Base-by-base conservation (phyloP, 2,797 vertebrate species). In the Borostomias antarcticus region DNA sequence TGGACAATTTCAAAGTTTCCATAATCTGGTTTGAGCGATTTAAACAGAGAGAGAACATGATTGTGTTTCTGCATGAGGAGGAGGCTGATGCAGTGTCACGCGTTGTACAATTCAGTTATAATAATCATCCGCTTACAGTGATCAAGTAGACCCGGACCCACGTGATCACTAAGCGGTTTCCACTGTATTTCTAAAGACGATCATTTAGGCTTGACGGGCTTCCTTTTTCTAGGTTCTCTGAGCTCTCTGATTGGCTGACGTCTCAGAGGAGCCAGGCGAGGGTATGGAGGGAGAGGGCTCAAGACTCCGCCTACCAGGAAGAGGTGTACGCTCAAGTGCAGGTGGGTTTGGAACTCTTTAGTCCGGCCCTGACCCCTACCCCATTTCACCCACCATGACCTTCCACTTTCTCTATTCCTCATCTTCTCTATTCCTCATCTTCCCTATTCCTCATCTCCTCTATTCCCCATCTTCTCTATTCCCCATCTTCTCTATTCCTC, bases 231-330 rank as follows among this genome's bases (percentile, higher is more conserved):
- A 98, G 96, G 77, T 93, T 94, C 80, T 92, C 88, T 65, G 92
- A 94, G 75, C 72, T 96, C 53, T 92, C 89, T 67, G 92, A 86
- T 68, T 96, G 95, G 95, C 82, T 96, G 62, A 87, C 87, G 2
- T 88, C 88, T 75, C 92, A 93, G 81, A 91, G 89, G 70, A 85
- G 73, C n/a, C 89, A 93, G 8, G 32, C 95, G 61, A 91, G 84
- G 74, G 86, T 86, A 30, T 86, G 96, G 76, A 92, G 90, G 63
- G 87, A 88, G 47, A 84, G 62, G 0, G 68, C 86, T 15, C 84
- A 83, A 0, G 79, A 89, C 72, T 69, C 91, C 54, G 56, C 81
- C 72, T 92, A 90, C 75, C 93, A 92, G 43, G 86, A 89, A 32
- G 85, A 93, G 57, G 77, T 92, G 43, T 91, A 93, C 74, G 48